A percentile compares a stretch with the other conserved stretches of the same genome.
Conservation (phyloP, 2,113 vertebrate species). For the Gracilinanus agilis region DNA sequence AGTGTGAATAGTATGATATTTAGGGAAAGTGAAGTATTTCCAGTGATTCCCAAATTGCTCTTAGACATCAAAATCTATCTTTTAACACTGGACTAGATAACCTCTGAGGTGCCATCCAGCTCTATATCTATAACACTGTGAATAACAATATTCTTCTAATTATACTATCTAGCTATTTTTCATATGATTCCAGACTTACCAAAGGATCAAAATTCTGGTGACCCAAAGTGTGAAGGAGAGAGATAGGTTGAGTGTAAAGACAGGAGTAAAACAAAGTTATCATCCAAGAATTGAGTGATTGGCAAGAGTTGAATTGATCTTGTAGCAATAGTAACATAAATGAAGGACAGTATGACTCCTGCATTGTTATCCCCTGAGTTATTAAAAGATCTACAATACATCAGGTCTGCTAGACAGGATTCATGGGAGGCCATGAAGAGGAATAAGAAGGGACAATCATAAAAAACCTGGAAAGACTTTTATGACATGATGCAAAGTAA, state of each 20-base stretch:
- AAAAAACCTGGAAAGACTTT: no score
- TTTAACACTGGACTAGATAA: background rate
- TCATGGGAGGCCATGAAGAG: no score
- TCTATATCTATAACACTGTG: background rate
- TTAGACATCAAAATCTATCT: background rate
- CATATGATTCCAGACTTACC: background rate
- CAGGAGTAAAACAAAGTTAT: no score
- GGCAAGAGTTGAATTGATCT: background rate
- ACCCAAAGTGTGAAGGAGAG: background rate
- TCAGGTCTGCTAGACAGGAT: background rate
- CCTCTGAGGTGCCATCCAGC: background rate
- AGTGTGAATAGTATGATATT: no score
- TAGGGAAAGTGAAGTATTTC: background rate
- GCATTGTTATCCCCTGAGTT: background rate
- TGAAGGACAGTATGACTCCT: background rate
- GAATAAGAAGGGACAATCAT: background rate
- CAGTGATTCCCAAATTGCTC: background rate
- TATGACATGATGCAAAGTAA: no score
- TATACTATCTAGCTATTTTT: no score
- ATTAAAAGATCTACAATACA: background rate
- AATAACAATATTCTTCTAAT: background rate
- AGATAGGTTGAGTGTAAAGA: background rate
- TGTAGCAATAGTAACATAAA: background rate
- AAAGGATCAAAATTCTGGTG: background rate
- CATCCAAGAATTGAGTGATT: background rate